Percentiles rank a stretch among this genome's conserved stretches.
phyloP scores from a whole-genome alignment of 2,888 invertebrate genomes.

The Salpingus planirostris region DNA sequence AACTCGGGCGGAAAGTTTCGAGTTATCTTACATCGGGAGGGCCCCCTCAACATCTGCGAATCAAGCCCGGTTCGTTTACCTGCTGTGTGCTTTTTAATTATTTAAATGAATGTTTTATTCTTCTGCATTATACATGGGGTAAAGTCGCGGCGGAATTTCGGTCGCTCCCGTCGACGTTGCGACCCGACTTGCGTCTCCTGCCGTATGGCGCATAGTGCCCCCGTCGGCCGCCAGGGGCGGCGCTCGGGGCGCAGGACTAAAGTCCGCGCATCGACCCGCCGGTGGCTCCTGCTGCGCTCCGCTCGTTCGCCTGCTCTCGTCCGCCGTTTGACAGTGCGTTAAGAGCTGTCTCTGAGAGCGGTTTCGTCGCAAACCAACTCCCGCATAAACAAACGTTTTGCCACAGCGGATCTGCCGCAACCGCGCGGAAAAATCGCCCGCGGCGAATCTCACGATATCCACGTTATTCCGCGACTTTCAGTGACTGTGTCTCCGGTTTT shows the following conservation, averaged over 20 bases:
- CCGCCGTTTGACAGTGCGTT: slow-evolving; percentile 29
- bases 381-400: slow-evolving; percentile 12
- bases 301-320: slow-evolving; percentile 21
- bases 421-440: no score
- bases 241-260: slow-evolving; percentile 30
- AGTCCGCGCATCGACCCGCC: slow-evolving; percentile 35
- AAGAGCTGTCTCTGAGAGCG: slow-evolving; percentile 21
- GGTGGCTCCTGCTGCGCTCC: slow-evolving; percentile 23
- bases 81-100: slow-evolving; percentile 39
- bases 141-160: slow-evolving; percentile 2
- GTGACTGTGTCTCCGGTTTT: slow-evolving; percentile 2
- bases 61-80: slow-evolving; percentile 37
- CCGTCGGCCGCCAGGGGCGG: slow-evolving; percentile 30
- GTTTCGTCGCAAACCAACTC: slow-evolving; percentile 6
- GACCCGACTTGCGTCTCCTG: slow-evolving; percentile 4
- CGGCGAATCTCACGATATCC: no score
- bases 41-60: slow-evolving; percentile 29
- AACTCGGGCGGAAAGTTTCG: slow-evolving; percentile 33
- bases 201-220: slow-evolving; percentile 17
- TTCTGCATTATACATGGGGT: slow-evolving; percentile 35
- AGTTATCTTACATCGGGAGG: slow-evolving; percentile 22
- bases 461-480: no score
- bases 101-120: slow-evolving; percentile 38
- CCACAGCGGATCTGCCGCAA: slow-evolving; percentile 8
- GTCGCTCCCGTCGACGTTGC: slow-evolving; percentile 2